These are phyloP conservation scores for Leuciscus waleckii DNA, from an alignment of 2,797 vertebrate genomes.

Conservation along the genomic window DNA sequence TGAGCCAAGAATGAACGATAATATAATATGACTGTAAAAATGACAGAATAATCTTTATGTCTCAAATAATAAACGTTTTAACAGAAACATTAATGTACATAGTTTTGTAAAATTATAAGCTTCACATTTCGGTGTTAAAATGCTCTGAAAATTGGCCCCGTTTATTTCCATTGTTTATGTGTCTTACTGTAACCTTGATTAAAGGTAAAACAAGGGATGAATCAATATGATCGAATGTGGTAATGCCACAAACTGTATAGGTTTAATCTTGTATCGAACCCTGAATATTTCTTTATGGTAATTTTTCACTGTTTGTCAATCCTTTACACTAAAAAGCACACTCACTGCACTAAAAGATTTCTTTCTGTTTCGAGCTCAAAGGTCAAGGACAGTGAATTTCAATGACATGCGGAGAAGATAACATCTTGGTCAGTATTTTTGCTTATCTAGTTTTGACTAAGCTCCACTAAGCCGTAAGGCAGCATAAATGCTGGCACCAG, in stretches of 20 bases:
- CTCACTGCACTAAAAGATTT: neutral
- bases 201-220: neutral
- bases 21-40: neutral
- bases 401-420: conserved; percentile 16
- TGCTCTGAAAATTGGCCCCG: neutral
- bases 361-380: neutral
- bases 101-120: neutral
- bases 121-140: no score
- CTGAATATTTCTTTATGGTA: neutral
- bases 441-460: conserved; percentile 49
- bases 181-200: neutral
- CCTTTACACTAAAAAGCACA: neutral
- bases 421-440: conserved; percentile 39
- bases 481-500: conserved; percentile 8
- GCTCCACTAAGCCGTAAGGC: conserved; percentile 50
- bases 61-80: neutral
- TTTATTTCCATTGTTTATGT: neutral
- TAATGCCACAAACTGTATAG: neutral
- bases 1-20: no score
- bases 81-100: neutral
- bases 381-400: conserved; percentile 16
- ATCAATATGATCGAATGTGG: neutral
- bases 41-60: neutral
- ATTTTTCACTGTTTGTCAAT: neutral
- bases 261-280: neutral